Base-by-base conservation (phyloP, 2,113 vertebrate genomes). In the Platysternon megacephalum region DNA sequence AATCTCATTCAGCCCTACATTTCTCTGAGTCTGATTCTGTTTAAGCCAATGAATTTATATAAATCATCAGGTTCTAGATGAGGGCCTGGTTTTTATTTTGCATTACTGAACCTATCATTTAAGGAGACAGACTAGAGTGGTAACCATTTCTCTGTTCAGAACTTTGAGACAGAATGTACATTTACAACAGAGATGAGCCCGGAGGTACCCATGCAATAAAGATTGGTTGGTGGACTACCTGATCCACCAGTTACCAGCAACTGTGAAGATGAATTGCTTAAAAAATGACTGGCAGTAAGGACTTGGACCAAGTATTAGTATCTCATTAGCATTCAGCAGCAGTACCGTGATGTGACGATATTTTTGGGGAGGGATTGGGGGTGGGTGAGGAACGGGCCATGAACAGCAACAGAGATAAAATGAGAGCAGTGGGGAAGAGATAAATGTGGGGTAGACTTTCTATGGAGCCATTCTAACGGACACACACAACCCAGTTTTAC, bases 261-360 rank as follows among this genome's bases (percentile, higher is more conserved):
- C 89, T 39, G 16, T 89, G 48, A 86, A 93, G 95, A 93, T 91
- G 51, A 90, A 93, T 72, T 35, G 55, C 79, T 94, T 93, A 87
- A 93, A 96, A 90, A 56, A 48, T 5, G 65, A 6, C 1, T 16
- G 53, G 17, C 10, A 87, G 74, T 44, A 21, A 76, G 83, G 79
- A 42, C 65, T 39, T 61, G n/a, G 72, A 52, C 19, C 29, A 80
- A 72, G 26, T 5, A 3, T 93, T 92, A 84, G 42, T 22, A 14
- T 91, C 49, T 88, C 65, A 79, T 92, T 96, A 86, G 68, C 42
- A 82, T 79, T 86, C 84, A 82, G 76, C 65, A 78, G 83, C 35
- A 42, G 51, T 52, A 29, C 29, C 6, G 29, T 46, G 53, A 55
- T 49, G 44, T 44, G 44, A 48, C 12, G 46, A 65, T 65, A 65